Base-by-base conservation (phyloP, 2,797 vertebrate genomes). In the Prionace glauca region DNA sequence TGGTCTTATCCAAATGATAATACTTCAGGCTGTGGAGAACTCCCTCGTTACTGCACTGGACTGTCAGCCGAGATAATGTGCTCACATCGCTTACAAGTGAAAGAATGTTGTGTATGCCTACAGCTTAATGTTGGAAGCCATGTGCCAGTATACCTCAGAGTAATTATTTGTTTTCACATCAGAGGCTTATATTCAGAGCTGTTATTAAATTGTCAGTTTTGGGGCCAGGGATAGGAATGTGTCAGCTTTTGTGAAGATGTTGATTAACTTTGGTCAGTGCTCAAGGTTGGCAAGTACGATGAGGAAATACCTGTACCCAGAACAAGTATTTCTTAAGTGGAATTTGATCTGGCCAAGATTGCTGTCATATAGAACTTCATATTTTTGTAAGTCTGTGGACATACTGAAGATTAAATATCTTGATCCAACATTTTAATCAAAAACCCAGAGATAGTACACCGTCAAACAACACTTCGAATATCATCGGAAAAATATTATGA, bases 341-440 rank as follows among this genome's bases (percentile, higher is more conserved):
- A 92, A 92, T 92, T 26, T 69, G 90, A 92, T 92, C 90, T 69
- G 20, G 4, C 62, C 20, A 92, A 20, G 90, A 69, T 92, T 92
- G n/a, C 62, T 92, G 90, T 67, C n/a, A 22, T 92, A 36, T n/a
- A 69, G 65, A 92, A 69, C 18, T 92, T 92, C n/a, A 22, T 67
- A 69, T 24, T 92, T 69, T 92, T 67, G 22, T 41, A 92, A 69
- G 90, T 69, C 62, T 67, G 22, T 67, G 90, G 9, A 65, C 36
- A 69, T 67, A 8, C n/a, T 65, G 20, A 18, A 69, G 90, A 92
- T 92, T 65, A 92, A 92, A 92, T 92, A 92, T 41, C 90, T 67
- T 67, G 65, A 92, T 41, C 62, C 20, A 92, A 69, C 11, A 74
- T 94, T 94, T 94, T 71, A 94, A 94, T 95, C 93, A 95, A 95